Percentiles rank a stretch among this genome's conserved stretches.
phyloP scores from a whole-genome alignment of 2,113 vertebrate species.

The Chrysemys picta region DNA sequence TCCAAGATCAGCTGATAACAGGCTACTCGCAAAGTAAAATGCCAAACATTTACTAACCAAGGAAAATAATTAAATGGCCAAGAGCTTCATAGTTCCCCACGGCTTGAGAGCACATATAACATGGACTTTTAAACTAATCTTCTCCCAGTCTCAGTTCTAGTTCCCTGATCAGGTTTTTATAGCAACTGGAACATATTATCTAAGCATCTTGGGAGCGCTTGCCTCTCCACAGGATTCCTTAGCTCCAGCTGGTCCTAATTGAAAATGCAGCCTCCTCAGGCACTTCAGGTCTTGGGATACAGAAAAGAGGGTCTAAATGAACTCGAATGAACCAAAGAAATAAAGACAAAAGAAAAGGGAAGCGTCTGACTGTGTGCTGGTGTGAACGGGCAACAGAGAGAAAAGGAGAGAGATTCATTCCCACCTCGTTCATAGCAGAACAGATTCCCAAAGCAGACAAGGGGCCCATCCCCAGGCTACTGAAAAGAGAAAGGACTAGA shows the following conservation, averaged over 20 bases:
- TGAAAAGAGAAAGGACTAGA: background rate
- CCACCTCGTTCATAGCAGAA: background rate
- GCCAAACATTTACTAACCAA: background rate
- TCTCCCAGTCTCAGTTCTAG: background rate
- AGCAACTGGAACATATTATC: constrained; percentile 6
- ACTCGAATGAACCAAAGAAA: background rate
- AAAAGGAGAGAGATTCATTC: background rate
- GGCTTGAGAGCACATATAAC: background rate
- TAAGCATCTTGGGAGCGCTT: background rate
- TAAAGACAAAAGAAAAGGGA: background rate
- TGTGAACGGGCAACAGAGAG: background rate
- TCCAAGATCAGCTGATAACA: background rate
- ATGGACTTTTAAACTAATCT: background rate
- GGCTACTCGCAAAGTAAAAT: background rate
- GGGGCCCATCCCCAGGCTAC: background rate
- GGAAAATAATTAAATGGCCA: background rate
- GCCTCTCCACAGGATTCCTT: background rate
- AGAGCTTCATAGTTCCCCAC: background rate
- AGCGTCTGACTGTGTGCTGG: background rate
- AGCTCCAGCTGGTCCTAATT: constrained; percentile 3
- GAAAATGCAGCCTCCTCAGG: background rate
- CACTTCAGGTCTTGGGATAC: background rate
- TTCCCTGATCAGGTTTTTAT: background rate
- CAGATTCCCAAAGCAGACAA: background rate
- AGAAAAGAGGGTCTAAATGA: background rate